Evolutionary conservation across 2,113 vertebrate species (phyloP).

Genomic region (Brienomyrus brachyistius): DNA sequence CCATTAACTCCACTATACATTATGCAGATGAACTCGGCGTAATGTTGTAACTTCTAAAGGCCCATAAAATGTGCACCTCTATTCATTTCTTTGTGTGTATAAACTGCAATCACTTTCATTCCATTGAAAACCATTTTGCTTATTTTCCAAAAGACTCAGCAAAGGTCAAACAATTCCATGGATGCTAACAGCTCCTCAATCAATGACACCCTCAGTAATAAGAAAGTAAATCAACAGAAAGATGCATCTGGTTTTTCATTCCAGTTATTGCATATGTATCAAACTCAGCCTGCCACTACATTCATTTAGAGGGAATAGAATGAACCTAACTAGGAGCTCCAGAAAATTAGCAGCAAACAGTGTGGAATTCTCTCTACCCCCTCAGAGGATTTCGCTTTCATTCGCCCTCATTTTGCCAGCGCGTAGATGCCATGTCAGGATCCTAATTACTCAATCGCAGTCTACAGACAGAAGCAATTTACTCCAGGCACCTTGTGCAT

Average conservation of each 20-base stretch:
- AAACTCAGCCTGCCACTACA: slow-evolving; percentile 43
- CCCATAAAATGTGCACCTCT: slow-evolving; percentile 22
- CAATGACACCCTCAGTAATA: slow-evolving; percentile 46
- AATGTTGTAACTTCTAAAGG: neutral
- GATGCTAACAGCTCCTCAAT: slow-evolving; percentile 53
- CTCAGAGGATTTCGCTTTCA: slow-evolving; percentile 47
- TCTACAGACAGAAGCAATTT: slow-evolving; percentile 54
- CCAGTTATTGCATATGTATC: slow-evolving; percentile 42
- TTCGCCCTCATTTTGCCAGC: slow-evolving; percentile 45
- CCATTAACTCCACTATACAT: neutral
- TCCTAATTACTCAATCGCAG: slow-evolving; percentile 45
- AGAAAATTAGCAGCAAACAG: slow-evolving; percentile 43
- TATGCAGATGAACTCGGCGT: neutral
- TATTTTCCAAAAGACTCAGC: slow-evolving; percentile 54
- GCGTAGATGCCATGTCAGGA: slow-evolving; percentile 43
- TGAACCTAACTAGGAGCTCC: slow-evolving; percentile 45
- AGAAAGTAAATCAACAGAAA: slow-evolving; percentile 59
- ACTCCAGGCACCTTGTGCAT: slow-evolving; percentile 43
- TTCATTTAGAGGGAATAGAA: slow-evolving; percentile 50
- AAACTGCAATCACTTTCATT: slow-evolving; percentile 49
- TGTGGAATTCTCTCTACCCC: slow-evolving; percentile 24
- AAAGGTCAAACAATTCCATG: slow-evolving; percentile 67
- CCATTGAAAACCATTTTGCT: slow-evolving; percentile 42
- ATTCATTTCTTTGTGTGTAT: slow-evolving; percentile 57
- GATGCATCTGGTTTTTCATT: slow-evolving; percentile 57